A percentile compares a stretch with the other conserved stretches of the same genome.
Conservation (phyloP, 2,888 invertebrate genomes). For the Acheta domesticus region DNA sequence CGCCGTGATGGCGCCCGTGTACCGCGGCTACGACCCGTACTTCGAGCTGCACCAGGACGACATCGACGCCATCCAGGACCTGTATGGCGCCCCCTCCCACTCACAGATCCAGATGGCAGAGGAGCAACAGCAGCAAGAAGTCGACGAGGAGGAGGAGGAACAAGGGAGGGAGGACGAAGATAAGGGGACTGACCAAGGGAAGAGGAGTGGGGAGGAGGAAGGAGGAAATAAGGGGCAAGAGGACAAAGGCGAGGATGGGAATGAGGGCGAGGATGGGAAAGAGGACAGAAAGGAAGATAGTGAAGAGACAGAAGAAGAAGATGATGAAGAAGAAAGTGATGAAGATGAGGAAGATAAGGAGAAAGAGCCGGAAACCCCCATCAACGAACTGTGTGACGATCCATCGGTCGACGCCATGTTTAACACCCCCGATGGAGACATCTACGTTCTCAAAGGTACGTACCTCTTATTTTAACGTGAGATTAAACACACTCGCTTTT, state of each 20-base stretch:
- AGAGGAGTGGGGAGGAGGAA: neutral
- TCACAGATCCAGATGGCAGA: neutral
- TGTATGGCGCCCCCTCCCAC: too few relatives aligned
- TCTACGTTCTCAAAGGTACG: too few relatives aligned
- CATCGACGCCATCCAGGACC: conserved; percentile 4
- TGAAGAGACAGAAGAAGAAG: neutral
- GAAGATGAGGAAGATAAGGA: too few relatives aligned
- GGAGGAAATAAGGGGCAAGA: neutral
- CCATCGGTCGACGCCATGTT: too few relatives aligned
- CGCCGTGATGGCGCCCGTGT: conserved; percentile 20
- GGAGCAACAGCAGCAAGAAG: neutral
- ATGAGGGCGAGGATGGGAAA: too few relatives aligned
- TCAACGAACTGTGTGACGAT: too few relatives aligned
- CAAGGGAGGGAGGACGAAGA: neutral
- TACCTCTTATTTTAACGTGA: too few relatives aligned
- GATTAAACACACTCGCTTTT: too few relatives aligned
- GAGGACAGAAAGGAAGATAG: neutral
- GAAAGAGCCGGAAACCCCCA: too few relatives aligned
- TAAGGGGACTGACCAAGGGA: neutral
- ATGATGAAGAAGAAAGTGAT: too few relatives aligned
- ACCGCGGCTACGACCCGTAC: conserved; percentile 19
- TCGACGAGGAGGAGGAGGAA: neutral
- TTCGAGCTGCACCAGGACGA: conserved; percentile 19
- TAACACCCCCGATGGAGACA: too few relatives aligned
- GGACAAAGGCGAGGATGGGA: neutral